phyloP scores from a whole-genome alignment of 1,140 invertebrate species.

The Lepidotrigona ventralis region DNA sequence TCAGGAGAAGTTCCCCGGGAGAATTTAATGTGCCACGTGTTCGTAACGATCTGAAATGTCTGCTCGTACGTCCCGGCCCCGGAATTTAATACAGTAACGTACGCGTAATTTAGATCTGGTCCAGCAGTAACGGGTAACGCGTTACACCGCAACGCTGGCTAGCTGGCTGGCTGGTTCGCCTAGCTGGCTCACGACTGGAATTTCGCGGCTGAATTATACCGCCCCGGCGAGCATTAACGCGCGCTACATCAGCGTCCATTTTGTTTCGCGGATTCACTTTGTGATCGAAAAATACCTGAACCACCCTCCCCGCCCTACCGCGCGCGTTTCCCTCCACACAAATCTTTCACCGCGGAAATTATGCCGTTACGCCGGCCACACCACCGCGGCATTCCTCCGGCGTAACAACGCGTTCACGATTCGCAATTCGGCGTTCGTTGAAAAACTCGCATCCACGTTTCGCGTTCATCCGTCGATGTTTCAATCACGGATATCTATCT shows the following conservation, averaged over 20 bases:
- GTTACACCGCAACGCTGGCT: conserved; percentile 44
- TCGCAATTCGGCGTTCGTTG: not conserved
- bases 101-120: conserved; percentile 64
- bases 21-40: conserved; percentile 64
- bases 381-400: conserved; percentile 34
- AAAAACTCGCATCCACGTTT: not conserved
- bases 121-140: conserved; percentile 48
- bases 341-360: conserved; percentile 56
- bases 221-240: conserved; percentile 36
- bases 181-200: conserved; percentile 48
- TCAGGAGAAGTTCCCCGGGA: conserved; percentile 55
- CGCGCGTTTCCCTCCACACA: conserved; percentile 26
- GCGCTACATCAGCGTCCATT: conserved; percentile 45
- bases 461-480: not conserved
- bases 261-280: conserved; percentile 24
- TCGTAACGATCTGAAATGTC: conserved; percentile 62
- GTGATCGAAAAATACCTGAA: conserved; percentile 45
- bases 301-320: not conserved
- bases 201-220: conserved; percentile 59
- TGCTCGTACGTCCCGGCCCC: conserved; percentile 55
- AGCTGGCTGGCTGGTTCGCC: not conserved
- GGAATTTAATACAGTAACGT: conserved; percentile 67
- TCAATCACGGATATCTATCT: not conserved
- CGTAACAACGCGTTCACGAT: conserved; percentile 33
- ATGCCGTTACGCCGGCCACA: conserved; percentile 34